These are phyloP conservation scores for Myripristis jacobus DNA, from an alignment of 2,797 vertebrate species.

Conservation along the genomic window DNA sequence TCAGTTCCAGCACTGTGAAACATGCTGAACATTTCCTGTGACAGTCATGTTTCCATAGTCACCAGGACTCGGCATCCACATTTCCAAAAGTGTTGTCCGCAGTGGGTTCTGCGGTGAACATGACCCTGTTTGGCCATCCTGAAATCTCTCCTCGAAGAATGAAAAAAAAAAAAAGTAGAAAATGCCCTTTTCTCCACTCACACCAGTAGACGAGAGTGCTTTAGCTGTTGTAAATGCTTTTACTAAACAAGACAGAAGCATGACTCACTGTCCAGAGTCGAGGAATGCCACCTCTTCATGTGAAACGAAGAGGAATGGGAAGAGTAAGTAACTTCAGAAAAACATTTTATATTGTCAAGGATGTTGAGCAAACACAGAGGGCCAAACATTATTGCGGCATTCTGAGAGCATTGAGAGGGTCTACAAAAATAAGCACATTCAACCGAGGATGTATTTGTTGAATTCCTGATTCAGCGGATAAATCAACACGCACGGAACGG, in stretches of 20 bases:
- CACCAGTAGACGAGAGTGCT: conserved; percentile 41
- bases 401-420: conserved; percentile 48
- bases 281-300: conserved; percentile 74
- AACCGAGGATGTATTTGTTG: conserved; percentile 51
- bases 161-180: conserved; percentile 5
- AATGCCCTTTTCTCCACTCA: conserved; percentile 27
- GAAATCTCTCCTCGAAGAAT: conserved; percentile 41
- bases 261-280: conserved; percentile 71
- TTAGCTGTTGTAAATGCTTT: conserved; percentile 65
- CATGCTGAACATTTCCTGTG: conserved; percentile 85
- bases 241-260: conserved; percentile 69
- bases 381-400: conserved; percentile 50
- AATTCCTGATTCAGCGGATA: conserved; percentile 49
- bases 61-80: conserved; percentile 44
- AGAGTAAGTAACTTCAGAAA: conserved; percentile 43
- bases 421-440: conserved; percentile 62
- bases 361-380: conserved; percentile 58
- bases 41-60: conserved; percentile 74
- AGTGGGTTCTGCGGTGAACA: conserved; percentile 37
- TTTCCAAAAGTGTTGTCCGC: conserved; percentile 25
- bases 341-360: conserved; percentile 63
- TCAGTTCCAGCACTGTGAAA: conserved; percentile 70
- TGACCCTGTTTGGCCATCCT: conserved; percentile 66
- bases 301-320: conserved; percentile 51
- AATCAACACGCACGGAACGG: conserved; percentile 48